Evolutionary conservation across 1,140 invertebrate genomes (phyloP), one percentile per base, ranked within the genome.

Genomic region (Eueides isabella): DNA sequence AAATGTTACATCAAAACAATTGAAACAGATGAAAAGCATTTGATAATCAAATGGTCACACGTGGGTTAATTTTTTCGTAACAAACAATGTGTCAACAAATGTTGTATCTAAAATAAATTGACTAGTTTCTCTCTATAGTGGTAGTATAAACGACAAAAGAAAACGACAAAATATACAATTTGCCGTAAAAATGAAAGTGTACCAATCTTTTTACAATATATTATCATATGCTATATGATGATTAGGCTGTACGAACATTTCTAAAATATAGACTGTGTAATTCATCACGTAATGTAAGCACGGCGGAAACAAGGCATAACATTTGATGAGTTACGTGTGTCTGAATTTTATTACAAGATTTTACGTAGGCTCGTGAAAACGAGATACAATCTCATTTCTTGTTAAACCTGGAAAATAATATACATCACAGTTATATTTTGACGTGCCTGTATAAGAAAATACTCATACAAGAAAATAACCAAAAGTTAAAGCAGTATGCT

Each of bases 281-380:
- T 41, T 61, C 68, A 38, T 70, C 68, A 33, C 23, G 61, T 61
- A 70, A 70, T 41, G 33, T 62, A 70, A 61, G 61, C 55, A 62
- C 61, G 68, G 23, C 29, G 61, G 61, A 41, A 70, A 70, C 68
- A 70, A 63, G 33, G 48, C 48, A 29, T 70, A 62, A 70, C 68
- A 62, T 70, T 70, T 70, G 61, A 70, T 70, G 61, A 31, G 68
- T 19, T 70, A 70, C 67, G 67, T 69, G 67, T 61, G 67, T 29
- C 55, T 69, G 67, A 29, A 69, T 62, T 69, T 69, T 69, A 69
- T 69, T 61, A 55, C 31, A 69, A 61, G 48, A 69, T 31, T 69
- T 35, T 61, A 69, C 67, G 67, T 35, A 69, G 67, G 38, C 55
- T 38, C 30, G 29, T 23, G 55, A 62, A 69, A 61, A 23, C 2